Evolutionary conservation across 2,888 invertebrate genomes (phyloP).

Genomic region (Hydraecia micacea): DNA sequence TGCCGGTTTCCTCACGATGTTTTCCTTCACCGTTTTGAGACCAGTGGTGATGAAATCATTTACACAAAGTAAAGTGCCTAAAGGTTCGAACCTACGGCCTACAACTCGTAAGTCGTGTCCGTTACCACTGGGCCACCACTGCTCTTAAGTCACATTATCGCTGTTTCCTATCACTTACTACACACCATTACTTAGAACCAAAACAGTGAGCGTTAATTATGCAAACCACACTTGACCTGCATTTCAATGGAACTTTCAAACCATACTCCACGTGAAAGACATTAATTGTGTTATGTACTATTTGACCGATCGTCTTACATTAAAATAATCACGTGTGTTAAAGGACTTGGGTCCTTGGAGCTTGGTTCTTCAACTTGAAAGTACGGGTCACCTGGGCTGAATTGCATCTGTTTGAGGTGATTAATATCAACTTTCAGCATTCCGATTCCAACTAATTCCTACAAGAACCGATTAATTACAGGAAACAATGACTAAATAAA

Average conservation of each 20-base stretch:
- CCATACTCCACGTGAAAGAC: constrained; percentile 53
- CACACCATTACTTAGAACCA: constrained; percentile 65
- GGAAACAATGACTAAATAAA: not conserved
- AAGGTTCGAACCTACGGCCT: too few relatives aligned
- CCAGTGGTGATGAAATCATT: too few relatives aligned
- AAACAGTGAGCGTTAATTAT: constrained; percentile 77
- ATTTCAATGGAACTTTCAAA: constrained; percentile 67
- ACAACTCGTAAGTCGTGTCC: too few relatives aligned
- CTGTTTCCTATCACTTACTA: constrained; percentile 44
- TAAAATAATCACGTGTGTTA: constrained; percentile 1
- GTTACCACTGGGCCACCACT: too few relatives aligned
- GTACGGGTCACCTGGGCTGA: not conserved
- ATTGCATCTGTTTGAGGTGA: not conserved
- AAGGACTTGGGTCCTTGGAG: not conserved
- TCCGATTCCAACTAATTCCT: not conserved
- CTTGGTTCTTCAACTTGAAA: not conserved
- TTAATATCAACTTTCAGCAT: not conserved
- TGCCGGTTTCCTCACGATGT: too few relatives aligned
- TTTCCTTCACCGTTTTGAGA: too few relatives aligned
- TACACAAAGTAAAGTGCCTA: too few relatives aligned
- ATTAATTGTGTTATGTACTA: constrained; percentile 38
- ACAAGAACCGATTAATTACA: not conserved
- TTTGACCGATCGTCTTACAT: constrained; percentile 14
- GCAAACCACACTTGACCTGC: constrained; percentile 77
- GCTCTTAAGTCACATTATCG: not conserved